phyloP scores from a whole-genome alignment of 2,113 vertebrate species.

The Thunnus maccoyii region DNA sequence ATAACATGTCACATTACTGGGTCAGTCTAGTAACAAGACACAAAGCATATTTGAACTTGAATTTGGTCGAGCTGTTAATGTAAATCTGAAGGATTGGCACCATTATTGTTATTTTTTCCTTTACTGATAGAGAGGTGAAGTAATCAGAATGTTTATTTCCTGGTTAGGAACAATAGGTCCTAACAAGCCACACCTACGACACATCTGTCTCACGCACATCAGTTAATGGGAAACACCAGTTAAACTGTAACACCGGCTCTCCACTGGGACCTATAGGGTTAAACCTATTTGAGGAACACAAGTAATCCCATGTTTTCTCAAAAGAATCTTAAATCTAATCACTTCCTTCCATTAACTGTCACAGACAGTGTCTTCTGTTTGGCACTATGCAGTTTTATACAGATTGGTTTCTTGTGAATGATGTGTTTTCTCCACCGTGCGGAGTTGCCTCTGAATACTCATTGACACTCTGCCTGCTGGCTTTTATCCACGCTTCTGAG shows the following conservation, averaged over 20 bases:
- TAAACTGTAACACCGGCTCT: not conserved
- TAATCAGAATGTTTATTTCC: no score
- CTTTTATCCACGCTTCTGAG: constrained; percentile 54
- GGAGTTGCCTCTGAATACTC: constrained; percentile 23
- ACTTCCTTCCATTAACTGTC: not conserved
- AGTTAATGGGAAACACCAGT: no score
- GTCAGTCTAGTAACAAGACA: no score
- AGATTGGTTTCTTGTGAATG: constrained; percentile 8
- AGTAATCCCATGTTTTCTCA: not conserved
- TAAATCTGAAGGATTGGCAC: no score
- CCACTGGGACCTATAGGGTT: not conserved
- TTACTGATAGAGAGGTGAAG: no score
- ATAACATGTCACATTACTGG: no score
- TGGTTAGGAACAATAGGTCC: no score
- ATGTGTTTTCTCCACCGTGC: constrained; percentile 10
- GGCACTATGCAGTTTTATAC: not conserved
- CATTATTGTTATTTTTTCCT: no score
- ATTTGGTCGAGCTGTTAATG: no score
- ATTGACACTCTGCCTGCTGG: constrained; percentile 38
- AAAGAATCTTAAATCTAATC: not conserved
- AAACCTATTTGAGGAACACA: not conserved
- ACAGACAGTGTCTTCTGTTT: not conserved
- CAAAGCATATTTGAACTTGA: no score
- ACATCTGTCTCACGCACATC: no score
- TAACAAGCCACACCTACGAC: no score